A percentile compares a stretch with the other conserved stretches of the same genome.
Conservation (phyloP, 2,888 invertebrate species). For the Acleris holmiana region DNA sequence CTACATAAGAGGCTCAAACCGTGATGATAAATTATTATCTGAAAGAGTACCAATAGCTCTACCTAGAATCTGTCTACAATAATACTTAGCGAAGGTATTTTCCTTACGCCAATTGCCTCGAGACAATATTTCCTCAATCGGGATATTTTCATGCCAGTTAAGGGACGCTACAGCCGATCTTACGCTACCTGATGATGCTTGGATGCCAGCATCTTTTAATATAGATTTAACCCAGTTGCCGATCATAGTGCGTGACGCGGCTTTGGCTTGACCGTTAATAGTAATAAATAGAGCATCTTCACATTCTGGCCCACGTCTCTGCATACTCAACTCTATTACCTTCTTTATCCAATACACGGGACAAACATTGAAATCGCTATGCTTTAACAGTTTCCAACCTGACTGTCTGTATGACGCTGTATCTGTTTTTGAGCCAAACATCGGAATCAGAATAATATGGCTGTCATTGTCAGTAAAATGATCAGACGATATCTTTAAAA, state of each 20-base stretch:
- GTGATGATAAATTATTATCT: too few relatives aligned
- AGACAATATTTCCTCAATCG: constrained; percentile 7
- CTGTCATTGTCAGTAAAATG: background rate
- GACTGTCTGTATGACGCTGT: constrained; percentile 2
- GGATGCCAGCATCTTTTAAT: constrained; percentile 2
- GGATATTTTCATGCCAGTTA: constrained; percentile 10
- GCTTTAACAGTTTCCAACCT: background rate
- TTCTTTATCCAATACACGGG: constrained; percentile 1
- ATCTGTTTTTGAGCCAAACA: constrained; percentile 4
- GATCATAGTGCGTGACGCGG: constrained; percentile 6
- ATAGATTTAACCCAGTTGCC: constrained; percentile 8
- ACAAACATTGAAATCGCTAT: background rate
- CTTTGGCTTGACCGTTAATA: background rate
- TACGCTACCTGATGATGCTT: constrained; percentile 8
- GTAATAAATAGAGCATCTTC: constrained; percentile 1
- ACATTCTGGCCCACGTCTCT: background rate
- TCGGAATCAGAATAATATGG: background rate
- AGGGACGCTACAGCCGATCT: constrained; percentile 9
- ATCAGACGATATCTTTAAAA: background rate
- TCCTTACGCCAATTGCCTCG: constrained; percentile 1
- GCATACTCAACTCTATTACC: background rate
- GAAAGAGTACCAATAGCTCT: too few relatives aligned
- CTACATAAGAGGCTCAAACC: too few relatives aligned
- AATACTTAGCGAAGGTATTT: constrained; percentile 10
- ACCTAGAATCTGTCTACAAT: too few relatives aligned